A percentile compares a stretch with the other conserved stretches of the same genome.
Conservation (phyloP, 35 echinoderm and acorn worm species). For the Hemicentrotus pulcherrimus region DNA sequence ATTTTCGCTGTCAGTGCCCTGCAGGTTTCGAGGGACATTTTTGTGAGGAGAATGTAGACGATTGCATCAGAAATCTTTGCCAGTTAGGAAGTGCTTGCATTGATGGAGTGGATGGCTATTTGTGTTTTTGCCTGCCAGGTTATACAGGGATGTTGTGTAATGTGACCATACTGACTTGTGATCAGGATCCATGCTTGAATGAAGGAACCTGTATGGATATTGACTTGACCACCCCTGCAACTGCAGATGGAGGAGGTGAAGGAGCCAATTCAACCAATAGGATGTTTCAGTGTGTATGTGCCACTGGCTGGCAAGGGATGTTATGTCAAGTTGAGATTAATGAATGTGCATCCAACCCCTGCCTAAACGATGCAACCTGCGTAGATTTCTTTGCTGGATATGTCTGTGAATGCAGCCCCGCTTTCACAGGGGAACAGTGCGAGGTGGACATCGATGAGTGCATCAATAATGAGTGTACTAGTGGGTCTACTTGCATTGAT, state of each 20-base stretch:
- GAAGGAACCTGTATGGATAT: conserved; percentile 59
- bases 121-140: conserved; percentile 35
- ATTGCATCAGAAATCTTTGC: conserved; percentile 57
- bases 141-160: conserved; percentile 52
- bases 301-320: conserved; percentile 51
- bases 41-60: conserved; percentile 65
- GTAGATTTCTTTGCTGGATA: conserved; percentile 56
- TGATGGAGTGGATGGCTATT: conserved; percentile 52
- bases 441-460: conserved; percentile 70
- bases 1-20: conserved; percentile 60
- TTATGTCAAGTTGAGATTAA: conserved; percentile 67
- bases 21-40: conserved; percentile 56
- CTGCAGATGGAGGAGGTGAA: background rate
- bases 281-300: conserved; percentile 52
- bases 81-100: conserved; percentile 43
- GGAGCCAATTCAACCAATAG: background rate
- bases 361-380: conserved; percentile 61
- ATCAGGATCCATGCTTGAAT: conserved; percentile 63
- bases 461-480: conserved; percentile 57
- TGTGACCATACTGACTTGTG: conserved; percentile 60
- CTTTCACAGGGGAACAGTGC: conserved; percentile 58
- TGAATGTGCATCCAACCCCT: conserved; percentile 63
- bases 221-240: conserved; percentile 18
- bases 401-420: conserved; percentile 36
- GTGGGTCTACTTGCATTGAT: conserved; percentile 63